Evolutionary conservation across 1,140 invertebrate genomes (phyloP).

Genomic region (Drepana arcuata): DNA sequence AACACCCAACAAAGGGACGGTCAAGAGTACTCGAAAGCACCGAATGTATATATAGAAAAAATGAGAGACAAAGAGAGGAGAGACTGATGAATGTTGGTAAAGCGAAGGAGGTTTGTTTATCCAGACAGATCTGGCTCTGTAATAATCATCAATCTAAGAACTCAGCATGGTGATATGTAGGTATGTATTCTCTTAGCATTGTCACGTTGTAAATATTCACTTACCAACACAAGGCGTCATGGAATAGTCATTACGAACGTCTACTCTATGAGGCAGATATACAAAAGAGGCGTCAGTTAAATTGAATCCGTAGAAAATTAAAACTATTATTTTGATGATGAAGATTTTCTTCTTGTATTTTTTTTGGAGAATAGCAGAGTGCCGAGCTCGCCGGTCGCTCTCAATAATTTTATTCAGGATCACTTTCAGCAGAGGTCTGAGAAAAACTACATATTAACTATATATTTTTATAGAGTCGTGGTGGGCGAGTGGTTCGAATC

Average conservation of each 20-base stretch:
- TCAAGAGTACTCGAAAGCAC: no score
- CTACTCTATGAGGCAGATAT: constrained; percentile 32
- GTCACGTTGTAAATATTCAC: constrained; percentile 2
- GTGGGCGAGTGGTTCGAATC: no score
- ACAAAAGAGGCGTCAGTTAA: constrained; percentile 22
- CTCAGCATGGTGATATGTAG: no score
- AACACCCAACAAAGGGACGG: no score
- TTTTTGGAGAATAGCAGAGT: constrained; percentile 10
- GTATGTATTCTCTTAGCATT: not conserved
- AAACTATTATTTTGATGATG: constrained; percentile 29
- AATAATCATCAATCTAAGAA: no score
- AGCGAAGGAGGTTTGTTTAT: no score
- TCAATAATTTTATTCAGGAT: constrained; percentile 22
- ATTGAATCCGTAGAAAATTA: constrained; percentile 34
- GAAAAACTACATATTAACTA: constrained; percentile 1
- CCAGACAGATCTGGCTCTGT: no score
- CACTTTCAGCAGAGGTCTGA: constrained; percentile 23
- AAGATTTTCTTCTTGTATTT: constrained; percentile 25
- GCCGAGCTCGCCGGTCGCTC: constrained; percentile 21
- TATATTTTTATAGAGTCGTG: no score
- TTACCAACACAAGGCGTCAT: constrained; percentile 49
- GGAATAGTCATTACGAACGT: constrained; percentile 31
- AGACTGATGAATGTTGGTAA: no score
- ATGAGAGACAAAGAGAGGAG: no score
- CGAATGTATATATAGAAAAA: no score